Evolutionary conservation across 1,140 invertebrate genomes (phyloP).

Genomic region (Bicyclus anynana): DNA sequence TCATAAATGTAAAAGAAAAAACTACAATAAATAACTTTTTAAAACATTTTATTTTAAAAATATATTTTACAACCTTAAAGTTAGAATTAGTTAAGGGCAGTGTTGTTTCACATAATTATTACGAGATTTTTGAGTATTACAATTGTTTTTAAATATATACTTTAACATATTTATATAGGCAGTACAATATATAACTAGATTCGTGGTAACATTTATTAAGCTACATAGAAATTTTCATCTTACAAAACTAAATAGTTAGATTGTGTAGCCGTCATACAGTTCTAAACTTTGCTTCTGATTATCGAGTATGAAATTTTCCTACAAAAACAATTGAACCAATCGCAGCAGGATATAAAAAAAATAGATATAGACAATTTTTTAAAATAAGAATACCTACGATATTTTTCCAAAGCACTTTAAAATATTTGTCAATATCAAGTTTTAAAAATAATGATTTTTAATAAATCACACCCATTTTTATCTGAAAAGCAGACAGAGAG

Average conservation of each 20-base stretch:
- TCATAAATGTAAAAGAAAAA: constrained; percentile 19
- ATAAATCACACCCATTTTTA: not conserved
- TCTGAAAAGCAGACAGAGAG: not conserved
- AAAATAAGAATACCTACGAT: too few relatives aligned
- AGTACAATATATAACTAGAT: constrained; percentile 10
- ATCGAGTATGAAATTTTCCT: too few relatives aligned
- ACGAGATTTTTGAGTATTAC: constrained; percentile 59
- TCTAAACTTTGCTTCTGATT: too few relatives aligned
- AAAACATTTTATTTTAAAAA: constrained; percentile 48
- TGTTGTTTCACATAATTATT: constrained; percentile 41
- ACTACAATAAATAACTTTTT: too few relatives aligned
- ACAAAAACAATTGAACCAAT: too few relatives aligned
- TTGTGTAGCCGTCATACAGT: too few relatives aligned
- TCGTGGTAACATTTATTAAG: constrained; percentile 11
- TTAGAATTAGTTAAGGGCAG: constrained; percentile 65
- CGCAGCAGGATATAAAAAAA: too few relatives aligned
- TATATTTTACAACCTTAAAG: constrained; percentile 61
- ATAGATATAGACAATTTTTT: too few relatives aligned
- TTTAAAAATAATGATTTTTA: too few relatives aligned
- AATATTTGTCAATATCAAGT: too few relatives aligned
- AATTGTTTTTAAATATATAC: constrained; percentile 26
- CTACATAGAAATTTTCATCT: not conserved
- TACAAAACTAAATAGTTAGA: not conserved
- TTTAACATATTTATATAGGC: constrained; percentile 31
- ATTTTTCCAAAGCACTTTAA: too few relatives aligned